A percentile compares a stretch with the other conserved stretches of the same genome.
phyloP scores from a whole-genome alignment of 2,113 vertebrate species.

The Elachura formosa region DNA sequence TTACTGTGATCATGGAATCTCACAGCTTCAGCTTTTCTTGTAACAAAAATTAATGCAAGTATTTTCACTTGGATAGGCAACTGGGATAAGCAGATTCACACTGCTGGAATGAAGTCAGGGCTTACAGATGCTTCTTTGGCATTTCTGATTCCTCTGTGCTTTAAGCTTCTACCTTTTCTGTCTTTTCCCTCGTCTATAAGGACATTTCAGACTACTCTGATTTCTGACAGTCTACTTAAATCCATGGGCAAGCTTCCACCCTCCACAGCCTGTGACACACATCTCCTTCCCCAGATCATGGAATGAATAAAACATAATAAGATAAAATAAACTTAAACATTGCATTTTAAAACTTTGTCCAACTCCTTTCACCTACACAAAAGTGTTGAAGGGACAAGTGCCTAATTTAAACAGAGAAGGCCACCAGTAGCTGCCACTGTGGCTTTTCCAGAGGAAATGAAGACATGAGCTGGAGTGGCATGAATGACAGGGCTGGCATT shows the following conservation, averaged over 20 bases:
- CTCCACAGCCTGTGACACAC: not conserved
- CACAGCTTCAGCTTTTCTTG: not conserved
- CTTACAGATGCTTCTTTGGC: not conserved
- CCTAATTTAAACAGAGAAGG: not conserved
- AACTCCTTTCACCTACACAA: not conserved
- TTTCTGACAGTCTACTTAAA: not conserved
- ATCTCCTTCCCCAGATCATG: not conserved
- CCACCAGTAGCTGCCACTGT: not conserved
- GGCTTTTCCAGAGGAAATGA: constrained; percentile 1
- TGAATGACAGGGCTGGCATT: not conserved
- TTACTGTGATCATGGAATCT: not conserved
- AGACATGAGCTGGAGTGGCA: not conserved
- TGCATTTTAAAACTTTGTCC: not conserved
- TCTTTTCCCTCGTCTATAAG: not conserved
- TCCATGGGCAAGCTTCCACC: not conserved
- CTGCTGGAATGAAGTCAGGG: not conserved
- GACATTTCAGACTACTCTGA: not conserved
- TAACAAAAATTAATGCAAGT: not conserved
- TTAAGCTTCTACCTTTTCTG: not conserved
- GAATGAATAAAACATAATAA: not conserved
- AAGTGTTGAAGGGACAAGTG: not conserved
- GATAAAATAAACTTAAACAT: not conserved
- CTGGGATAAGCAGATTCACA: not conserved
- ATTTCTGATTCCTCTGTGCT: not conserved
- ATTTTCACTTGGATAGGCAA: not conserved